Evolutionary conservation across 2,797 vertebrate species (phyloP).

Genomic region (Eulemur rubriventer): DNA sequence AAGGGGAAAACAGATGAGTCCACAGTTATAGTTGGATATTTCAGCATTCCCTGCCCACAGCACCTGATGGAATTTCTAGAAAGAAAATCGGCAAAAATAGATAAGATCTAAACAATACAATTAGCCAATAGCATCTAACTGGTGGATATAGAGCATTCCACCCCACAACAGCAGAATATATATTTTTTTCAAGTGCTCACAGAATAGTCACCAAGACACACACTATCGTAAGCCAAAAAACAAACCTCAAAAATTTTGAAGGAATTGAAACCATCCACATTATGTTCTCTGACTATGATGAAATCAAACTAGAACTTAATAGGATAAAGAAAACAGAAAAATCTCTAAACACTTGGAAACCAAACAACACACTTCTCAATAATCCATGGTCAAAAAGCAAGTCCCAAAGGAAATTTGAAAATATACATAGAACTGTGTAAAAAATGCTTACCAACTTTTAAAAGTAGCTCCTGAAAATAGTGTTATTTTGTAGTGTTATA

Average conservation of each 20-base stretch:
- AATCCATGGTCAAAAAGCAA: background rate
- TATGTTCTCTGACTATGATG: background rate
- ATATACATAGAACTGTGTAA: background rate
- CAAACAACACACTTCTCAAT: background rate
- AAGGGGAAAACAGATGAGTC: background rate
- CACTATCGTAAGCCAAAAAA: background rate
- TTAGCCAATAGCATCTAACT: background rate
- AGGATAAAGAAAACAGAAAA: background rate
- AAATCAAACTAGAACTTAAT: background rate
- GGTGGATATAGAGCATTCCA: background rate
- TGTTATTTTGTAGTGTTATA: background rate
- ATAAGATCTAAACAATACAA: background rate
- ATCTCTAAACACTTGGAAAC: background rate
- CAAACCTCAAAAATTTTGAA: background rate
- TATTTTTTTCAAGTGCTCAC: background rate
- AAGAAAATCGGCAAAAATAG: background rate
- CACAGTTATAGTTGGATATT: background rate
- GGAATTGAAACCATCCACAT: background rate
- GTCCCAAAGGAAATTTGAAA: background rate
- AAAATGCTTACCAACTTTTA: constrained; percentile 16
- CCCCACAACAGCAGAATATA: background rate
- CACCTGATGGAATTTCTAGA: constrained; percentile 30
- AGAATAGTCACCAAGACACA: background rate
- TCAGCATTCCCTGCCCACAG: background rate
- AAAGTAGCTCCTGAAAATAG: background rate